Evolutionary conservation across 2,113 vertebrate genomes (phyloP).

Genomic region (Nestor notabilis): DNA sequence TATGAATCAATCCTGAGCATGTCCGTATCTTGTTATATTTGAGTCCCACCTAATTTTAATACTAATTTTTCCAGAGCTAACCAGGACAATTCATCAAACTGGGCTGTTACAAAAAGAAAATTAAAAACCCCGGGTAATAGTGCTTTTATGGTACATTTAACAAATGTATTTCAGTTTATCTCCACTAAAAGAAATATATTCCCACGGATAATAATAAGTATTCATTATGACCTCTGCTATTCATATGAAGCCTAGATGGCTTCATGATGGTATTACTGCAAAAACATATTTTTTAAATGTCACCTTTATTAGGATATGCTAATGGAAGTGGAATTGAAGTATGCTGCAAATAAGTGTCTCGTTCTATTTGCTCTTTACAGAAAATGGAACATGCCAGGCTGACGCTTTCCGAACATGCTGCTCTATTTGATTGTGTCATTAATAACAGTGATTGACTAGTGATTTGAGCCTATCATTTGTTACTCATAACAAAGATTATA

Average conservation of each 20-base stretch:
- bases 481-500: not conserved
- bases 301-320: not conserved
- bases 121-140: not conserved
- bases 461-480: not conserved
- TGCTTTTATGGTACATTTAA: constrained; percentile 48
- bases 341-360: not conserved
- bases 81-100: constrained; percentile 26
- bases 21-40: not conserved
- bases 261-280: not conserved
- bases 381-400: not conserved
- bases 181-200: constrained; percentile 6
- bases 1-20: not conserved
- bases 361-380: not conserved
- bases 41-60: not conserved
- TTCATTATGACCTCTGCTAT: not conserved
- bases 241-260: not conserved
- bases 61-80: not conserved
- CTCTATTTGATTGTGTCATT: not conserved
- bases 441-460: not conserved
- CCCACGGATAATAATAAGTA: not conserved
- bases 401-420: not conserved
- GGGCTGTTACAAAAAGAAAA: not conserved
- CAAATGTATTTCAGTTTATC: constrained; percentile 18
- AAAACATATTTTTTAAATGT: constrained; percentile 1
- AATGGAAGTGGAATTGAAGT: not conserved